A percentile compares a stretch with the other conserved stretches of the same genome.
These are phyloP conservation scores for Ladona fulva DNA, from an alignment of 1,140 invertebrate genomes.

Conservation along the genomic window DNA sequence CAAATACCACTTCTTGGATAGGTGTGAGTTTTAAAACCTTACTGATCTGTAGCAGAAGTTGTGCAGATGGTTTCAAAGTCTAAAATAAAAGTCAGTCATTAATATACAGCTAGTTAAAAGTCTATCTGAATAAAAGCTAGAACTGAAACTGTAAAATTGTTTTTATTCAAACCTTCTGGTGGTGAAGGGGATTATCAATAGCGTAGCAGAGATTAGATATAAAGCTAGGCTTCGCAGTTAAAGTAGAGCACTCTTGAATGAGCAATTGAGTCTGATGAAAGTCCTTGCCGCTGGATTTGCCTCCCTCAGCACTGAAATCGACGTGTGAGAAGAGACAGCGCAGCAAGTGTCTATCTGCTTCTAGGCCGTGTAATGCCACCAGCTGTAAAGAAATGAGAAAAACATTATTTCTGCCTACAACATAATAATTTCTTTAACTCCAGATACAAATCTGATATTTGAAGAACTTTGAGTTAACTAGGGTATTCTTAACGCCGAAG, in stretches of 20 bases:
- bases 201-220: constrained; percentile 70
- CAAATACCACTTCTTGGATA: constrained; percentile 83
- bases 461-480: no score
- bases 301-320: constrained; percentile 46
- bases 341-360: constrained; percentile 79
- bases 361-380: constrained; percentile 68
- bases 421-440: no score
- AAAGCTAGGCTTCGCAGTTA: constrained; percentile 63
- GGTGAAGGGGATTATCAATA: constrained; percentile 56
- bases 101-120: neutral
- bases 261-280: constrained; percentile 55
- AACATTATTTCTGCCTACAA: neutral
- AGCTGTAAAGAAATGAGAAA: constrained; percentile 44
- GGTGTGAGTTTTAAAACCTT: constrained; percentile 72
- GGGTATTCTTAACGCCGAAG: no score
- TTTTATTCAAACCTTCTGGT: constrained; percentile 37
- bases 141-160: no score
- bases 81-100: constrained; percentile 37
- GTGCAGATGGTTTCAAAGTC: constrained; percentile 61
- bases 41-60: constrained; percentile 71
- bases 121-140: neutral
- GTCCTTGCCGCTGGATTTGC: constrained; percentile 30
- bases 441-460: no score
- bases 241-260: constrained; percentile 56
- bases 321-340: constrained; percentile 71